Evolutionary conservation across 2,113 vertebrate species (phyloP), one percentile per base, ranked within the genome.

Genomic region (Pseudopipra pipra): DNA sequence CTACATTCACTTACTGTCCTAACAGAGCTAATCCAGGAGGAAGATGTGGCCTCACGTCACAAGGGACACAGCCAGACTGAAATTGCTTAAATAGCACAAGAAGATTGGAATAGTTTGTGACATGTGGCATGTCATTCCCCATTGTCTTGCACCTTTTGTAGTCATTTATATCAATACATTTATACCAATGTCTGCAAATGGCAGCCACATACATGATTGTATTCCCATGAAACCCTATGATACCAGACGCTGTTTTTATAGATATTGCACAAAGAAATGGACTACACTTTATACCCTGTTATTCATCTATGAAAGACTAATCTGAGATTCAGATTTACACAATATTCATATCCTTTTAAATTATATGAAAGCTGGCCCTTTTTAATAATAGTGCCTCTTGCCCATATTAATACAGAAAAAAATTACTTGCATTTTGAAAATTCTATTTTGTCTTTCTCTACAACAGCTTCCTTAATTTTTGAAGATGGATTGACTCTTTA

Each of bases 111-210:
- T 37, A 89, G n/a, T 96, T 93, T 86, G 61, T 87, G 87, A 77
- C 79, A 65, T 25, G 52, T 30, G 63, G 37, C 54, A 55, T 51
- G 81, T 67, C 51, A 89, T 79, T 82, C 44, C 66, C 30, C 41
- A 65, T 84, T 90, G 80, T 89, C 70, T 87, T 91, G 66, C 73
- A 73, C 70, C 49, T 94, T 95, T 92, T 95, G 28, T 79, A 82
- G 77, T 91, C 9, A 87, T 74, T 95, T 59, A 47, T 72, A 85
- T 70, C 67, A 75, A 81, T 88, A 70, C 39, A 43, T 90, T 96
- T 76, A 52, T 58, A 67, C 17, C 28, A 63, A 27, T 18, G 30
- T 25, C 76, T 86, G 68, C 41, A 95, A 96, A 86, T 88, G 58
- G 68, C 67, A 93, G 54, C 55, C 72, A 81, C 4, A 18, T 30